Evolutionary conservation across 2,113 vertebrate genomes (phyloP).

Genomic region (Leptobrachium leishanense): DNA sequence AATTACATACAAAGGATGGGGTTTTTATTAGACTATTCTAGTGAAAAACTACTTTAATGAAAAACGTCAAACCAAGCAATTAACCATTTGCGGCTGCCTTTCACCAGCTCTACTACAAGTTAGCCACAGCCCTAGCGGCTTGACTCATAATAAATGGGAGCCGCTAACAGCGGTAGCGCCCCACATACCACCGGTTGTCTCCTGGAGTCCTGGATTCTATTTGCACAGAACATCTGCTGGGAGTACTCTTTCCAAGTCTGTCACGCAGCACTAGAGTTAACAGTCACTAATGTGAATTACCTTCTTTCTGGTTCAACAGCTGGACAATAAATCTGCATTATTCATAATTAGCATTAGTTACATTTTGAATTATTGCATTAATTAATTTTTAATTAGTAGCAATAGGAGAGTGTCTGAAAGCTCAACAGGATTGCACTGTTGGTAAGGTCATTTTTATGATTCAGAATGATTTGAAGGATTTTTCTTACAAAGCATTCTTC

Average conservation of each 20-base stretch:
- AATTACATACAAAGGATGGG: too few species aligned
- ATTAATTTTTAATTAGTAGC: constrained; percentile 49
- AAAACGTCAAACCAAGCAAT: too few species aligned
- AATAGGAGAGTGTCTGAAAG: constrained; percentile 49
- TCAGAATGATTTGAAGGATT: constrained; percentile 24
- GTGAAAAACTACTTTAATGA: too few species aligned
- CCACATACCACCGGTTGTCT: too few species aligned
- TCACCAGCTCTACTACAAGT: too few species aligned
- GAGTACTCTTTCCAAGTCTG: not conserved
- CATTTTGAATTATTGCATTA: constrained; percentile 50
- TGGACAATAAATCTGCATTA: constrained; percentile 49
- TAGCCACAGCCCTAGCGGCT: too few species aligned
- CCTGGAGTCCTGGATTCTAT: not conserved
- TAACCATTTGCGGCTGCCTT: too few species aligned
- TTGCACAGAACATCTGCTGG: constrained; percentile 22
- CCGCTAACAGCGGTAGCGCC: too few species aligned
- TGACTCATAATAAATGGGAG: too few species aligned
- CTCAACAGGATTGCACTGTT: constrained; percentile 40
- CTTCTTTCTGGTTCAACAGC: constrained; percentile 39
- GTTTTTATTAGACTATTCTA: too few species aligned
- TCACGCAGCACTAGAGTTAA: constrained; percentile 27
- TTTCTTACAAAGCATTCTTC: constrained; percentile 22
- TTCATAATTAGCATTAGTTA: constrained; percentile 50
- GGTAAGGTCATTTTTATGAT: constrained; percentile 44
- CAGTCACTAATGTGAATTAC: constrained; percentile 32